Base-by-base conservation (phyloP, 2,113 vertebrate species). In the Ahaetulla prasina region DNA sequence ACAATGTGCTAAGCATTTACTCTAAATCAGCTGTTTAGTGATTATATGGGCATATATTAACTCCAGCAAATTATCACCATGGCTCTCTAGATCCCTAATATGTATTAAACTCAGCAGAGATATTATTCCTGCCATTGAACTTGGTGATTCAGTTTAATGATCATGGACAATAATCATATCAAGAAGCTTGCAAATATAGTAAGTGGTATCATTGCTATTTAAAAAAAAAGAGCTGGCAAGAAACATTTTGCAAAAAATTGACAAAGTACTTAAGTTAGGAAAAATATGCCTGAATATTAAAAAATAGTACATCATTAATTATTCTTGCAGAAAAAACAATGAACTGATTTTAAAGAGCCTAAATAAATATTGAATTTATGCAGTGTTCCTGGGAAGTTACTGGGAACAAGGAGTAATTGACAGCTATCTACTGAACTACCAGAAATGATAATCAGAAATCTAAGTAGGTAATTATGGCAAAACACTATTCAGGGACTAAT, bases 81-180 rank as follows among this genome's bases (percentile, higher is more conserved):
- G 80, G 25, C 4, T 94, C 85, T 93, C 89, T 60, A 87, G 90
- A 92, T 90, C 68, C 87, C 30, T 91, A 47, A 91, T 86, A 93
- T 49, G 43, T 91, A 92, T 93, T 94, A 91, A 95, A 85, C 10
- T 93, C 55, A 89, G 16, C 43, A 90, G 88, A 63, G 52, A 95
- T 87, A 87, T 85, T 92, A 93, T 92, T 92, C 1, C 80, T 93
- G 53, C 91, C 50, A 74, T 93, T 68, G 89, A 90, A 14, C 87
- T 89, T 52, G 8, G 30, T 39, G 93, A 63, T 43, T 22, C 20
- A 86, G 54, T n/a, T 91, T 93, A 95, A 93, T 94, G 74, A 87
- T 52, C 89, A 63, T 84, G 5, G 8, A 10, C 88, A 52, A 39
- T 74, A 92, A 90, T 93, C 89, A 89, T 90, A 90, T 0, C 57